Evolutionary conservation across 2,888 invertebrate genomes (phyloP).

Genomic region (Apocheima hispidaria): DNA sequence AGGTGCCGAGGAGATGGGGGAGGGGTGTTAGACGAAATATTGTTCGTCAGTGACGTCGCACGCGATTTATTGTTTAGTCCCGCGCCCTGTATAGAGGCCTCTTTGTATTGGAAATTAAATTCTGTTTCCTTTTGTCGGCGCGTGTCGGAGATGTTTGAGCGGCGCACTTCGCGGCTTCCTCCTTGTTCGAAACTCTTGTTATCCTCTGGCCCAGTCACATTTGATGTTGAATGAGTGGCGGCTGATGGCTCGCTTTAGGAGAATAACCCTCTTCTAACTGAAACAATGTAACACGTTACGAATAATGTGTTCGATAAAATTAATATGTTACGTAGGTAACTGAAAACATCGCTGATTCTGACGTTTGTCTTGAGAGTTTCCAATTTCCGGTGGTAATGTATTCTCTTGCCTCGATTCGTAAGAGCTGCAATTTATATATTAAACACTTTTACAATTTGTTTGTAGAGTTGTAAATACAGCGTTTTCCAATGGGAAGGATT

Average conservation of each 20-base stretch:
- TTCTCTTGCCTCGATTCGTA: too few species aligned
- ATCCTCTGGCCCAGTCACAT: constrained; percentile 17
- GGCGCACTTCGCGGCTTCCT: constrained; percentile 32
- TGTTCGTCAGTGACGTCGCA: constrained; percentile 42
- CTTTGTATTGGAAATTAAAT: constrained; percentile 50
- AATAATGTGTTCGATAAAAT: constrained; percentile 1
- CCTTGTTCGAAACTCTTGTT: constrained; percentile 18
- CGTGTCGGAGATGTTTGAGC: constrained; percentile 32
- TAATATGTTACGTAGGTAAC: not conserved
- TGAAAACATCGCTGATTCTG: not conserved
- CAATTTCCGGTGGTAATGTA: too few species aligned
- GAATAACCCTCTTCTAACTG: constrained; percentile 12
- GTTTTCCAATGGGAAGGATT: not conserved
- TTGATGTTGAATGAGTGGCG: constrained; percentile 14
- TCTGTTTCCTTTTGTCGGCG: constrained; percentile 47
- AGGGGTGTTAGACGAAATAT: constrained; percentile 26
- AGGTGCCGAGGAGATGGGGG: constrained; percentile 2
- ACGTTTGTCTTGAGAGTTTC: not conserved
- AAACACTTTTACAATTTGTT: too few species aligned
- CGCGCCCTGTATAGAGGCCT: constrained; percentile 30
- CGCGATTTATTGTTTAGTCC: constrained; percentile 51
- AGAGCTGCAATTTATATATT: too few species aligned
- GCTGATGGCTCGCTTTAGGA: constrained; percentile 10
- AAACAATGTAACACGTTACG: constrained; percentile 9
- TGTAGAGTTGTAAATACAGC: not conserved